A percentile compares a stretch with the other conserved stretches of the same genome.
Evolutionary conservation across 2,113 vertebrate genomes (phyloP).

Genomic region (Corythornis vintsioides): DNA sequence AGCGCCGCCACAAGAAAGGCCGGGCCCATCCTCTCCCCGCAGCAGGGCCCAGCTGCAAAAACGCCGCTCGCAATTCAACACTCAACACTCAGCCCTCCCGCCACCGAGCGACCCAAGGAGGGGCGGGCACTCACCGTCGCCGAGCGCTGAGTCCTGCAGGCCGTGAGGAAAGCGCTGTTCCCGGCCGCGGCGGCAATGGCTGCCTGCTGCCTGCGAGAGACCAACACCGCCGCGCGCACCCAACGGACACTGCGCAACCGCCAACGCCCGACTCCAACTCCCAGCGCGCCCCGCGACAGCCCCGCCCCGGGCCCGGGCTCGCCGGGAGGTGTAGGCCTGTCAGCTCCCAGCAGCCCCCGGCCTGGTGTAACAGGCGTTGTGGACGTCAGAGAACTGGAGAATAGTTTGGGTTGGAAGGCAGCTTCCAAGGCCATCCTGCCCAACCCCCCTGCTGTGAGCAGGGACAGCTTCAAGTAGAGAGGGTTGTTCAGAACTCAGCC

Average conservation of each 20-base stretch:
- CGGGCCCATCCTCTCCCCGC: neutral
- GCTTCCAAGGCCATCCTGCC: no score
- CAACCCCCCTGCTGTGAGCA: neutral
- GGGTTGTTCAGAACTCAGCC: neutral
- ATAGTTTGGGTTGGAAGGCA: no score
- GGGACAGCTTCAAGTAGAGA: neutral
- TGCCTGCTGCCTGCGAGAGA: neutral
- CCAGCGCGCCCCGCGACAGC: neutral
- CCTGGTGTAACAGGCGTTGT: no score
- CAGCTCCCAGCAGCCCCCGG: no score
- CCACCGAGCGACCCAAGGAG: neutral
- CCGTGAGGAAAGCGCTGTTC: neutral
- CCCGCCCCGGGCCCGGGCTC: neutral
- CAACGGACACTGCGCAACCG: neutral
- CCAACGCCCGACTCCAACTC: neutral
- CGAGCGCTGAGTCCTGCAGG: neutral
- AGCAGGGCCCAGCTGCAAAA: neutral
- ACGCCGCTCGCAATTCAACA: neutral
- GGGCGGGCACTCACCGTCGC: neutral
- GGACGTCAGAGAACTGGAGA: no score
- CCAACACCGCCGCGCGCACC: neutral
- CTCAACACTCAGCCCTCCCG: neutral
- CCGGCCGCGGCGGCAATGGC: slow-evolving; percentile 42
- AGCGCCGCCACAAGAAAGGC: neutral
- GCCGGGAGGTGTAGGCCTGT: neutral